Base-by-base conservation (phyloP, 2,113 vertebrate genomes). In the Psittacus erithacus region DNA sequence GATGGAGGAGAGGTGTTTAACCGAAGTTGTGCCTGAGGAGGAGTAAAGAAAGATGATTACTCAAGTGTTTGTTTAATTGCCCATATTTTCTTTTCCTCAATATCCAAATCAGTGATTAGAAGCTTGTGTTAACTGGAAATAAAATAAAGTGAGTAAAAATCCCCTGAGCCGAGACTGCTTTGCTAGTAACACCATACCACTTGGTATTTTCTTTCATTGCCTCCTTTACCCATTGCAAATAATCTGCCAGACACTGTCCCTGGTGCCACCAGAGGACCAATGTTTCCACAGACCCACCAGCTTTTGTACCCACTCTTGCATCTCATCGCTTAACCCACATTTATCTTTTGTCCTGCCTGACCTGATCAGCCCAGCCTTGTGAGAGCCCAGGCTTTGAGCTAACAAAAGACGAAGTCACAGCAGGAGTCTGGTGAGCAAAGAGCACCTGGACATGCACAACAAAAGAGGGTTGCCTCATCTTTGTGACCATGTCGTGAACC, bases 341-440 rank as follows among this genome's bases (percentile, higher is more conserved):
- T 73, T 76, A 71, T 17, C 46, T 77, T 82, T 89, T 94, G 52
- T 90, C 79, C 44, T 68, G n/a, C 43, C 55, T 55, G 69, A 60
- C 39, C 84, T 35, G 60, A 79, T 82, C 62, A 82, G 46, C 25
- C 89, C 20, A 17, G 43, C 55, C 31, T 59, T 81, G n/a, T 87
- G 74, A 78, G 43, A 86, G n/a, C 59, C 62, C 35, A 70, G 17
- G 57, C 81, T 94, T 87, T 52, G 62, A 94, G 43, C 65, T 76
- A 68, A 69, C 39, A 82, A 63, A 87, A 86, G 69, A 89, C 49
- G 79, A 87, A 91, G 82, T 44, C 93, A 90, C 92, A 95, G 78
- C 82, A 79, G 74, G 50, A 46, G 38, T 13, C 74, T 64, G 27
- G 35, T 60, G 39, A 95, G 85, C 74, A 76, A 85, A 93, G 74